phyloP scores from a whole-genome alignment of 2,113 vertebrate genomes.

The Oophaga pumilio region DNA sequence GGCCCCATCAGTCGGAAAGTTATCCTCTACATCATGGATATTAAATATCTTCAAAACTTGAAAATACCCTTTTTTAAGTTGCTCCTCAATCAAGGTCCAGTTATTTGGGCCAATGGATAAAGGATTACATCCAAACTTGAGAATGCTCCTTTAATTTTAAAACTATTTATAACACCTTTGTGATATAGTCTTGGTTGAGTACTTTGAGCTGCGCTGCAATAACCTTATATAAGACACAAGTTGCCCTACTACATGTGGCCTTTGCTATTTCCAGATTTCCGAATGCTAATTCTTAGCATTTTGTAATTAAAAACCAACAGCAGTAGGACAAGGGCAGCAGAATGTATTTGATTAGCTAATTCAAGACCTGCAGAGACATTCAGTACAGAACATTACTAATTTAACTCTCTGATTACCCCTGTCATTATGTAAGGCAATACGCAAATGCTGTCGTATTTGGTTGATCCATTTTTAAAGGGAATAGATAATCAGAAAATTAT shows the following conservation, averaged over 20 bases:
- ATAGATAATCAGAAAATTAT: background rate
- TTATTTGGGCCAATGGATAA: too few relatives aligned
- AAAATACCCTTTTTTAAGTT: too few relatives aligned
- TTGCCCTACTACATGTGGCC: slow-evolving; percentile 20
- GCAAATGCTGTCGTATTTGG: background rate
- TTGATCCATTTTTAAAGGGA: background rate
- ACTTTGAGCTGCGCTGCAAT: background rate
- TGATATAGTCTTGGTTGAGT: background rate
- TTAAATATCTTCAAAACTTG: too few relatives aligned
- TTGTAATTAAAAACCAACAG: slow-evolving; percentile 41
- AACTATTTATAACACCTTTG: background rate
- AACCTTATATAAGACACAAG: background rate
- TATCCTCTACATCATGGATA: too few relatives aligned
- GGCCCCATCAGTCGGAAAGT: too few relatives aligned
- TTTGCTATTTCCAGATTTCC: slow-evolving; percentile 39
- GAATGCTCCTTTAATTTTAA: background rate
- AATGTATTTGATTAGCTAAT: slow-evolving; percentile 45
- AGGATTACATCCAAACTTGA: too few relatives aligned
- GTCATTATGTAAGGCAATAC: background rate
- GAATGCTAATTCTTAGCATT: slow-evolving; percentile 7
- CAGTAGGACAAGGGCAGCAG: slow-evolving; percentile 9
- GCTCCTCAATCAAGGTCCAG: too few relatives aligned
- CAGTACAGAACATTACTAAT: background rate
- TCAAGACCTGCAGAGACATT: slow-evolving; percentile 15
- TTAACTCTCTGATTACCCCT: background rate